Percentiles rank a stretch among this genome's conserved stretches.
Evolutionary conservation across 2,797 vertebrate genomes (phyloP).

Genomic region (Rhincodon typus): DNA sequence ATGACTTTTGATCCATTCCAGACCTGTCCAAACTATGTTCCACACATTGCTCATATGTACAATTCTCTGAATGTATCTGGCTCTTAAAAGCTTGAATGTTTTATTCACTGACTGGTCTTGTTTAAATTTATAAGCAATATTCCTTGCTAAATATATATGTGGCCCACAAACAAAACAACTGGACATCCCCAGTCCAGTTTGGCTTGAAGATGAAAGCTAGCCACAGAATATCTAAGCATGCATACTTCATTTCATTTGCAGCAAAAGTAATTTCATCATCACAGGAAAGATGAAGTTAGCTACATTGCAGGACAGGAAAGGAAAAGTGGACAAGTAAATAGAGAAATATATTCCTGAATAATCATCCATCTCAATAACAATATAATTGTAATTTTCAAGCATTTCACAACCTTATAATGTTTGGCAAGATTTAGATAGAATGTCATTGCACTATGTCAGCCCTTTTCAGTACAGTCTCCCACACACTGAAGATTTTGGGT

Average conservation of each 20-base stretch:
- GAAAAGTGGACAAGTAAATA: background rate
- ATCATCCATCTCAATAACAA: background rate
- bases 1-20: background rate
- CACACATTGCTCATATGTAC: background rate
- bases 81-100: background rate
- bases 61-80: background rate
- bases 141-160: background rate
- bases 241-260: background rate
- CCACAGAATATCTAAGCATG: background rate
- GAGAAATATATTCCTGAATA: background rate
- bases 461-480: background rate
- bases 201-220: background rate
- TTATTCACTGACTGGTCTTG: background rate
- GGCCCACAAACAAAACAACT: background rate
- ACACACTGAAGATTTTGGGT: background rate
- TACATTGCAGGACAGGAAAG: background rate
- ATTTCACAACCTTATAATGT: background rate
- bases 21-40: background rate
- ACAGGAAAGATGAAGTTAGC: background rate
- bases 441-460: background rate
- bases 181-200: background rate
- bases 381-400: background rate
- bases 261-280: background rate
- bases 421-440: background rate
- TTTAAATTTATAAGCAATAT: background rate